Evolutionary conservation across 1,140 invertebrate genomes (phyloP).

Genomic region (Drosophila biarmipes): DNA sequence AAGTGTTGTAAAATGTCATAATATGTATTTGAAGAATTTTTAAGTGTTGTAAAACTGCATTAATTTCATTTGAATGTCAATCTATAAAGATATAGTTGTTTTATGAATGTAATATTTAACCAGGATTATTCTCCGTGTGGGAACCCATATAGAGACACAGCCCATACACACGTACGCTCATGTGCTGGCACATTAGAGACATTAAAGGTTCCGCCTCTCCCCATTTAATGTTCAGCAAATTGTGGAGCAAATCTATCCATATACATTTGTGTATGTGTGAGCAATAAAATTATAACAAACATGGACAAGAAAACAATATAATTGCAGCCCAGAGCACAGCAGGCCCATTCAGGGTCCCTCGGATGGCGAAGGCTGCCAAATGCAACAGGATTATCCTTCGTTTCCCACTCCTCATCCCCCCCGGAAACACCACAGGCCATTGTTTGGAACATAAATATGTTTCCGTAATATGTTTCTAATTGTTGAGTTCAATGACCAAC

Average conservation of each 20-base stretch:
- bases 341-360: constrained; percentile 16
- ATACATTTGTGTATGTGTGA: constrained; percentile 8
- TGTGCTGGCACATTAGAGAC: constrained; percentile 63
- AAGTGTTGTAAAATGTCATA: too few species aligned
- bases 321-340: constrained; percentile 30
- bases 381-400: constrained; percentile 26
- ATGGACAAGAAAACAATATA: constrained; percentile 27
- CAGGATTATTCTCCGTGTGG: background rate
- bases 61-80: too few species aligned
- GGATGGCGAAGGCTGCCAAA: constrained; percentile 20
- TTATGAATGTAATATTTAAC: background rate
- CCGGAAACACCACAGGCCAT: constrained; percentile 15
- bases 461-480: constrained; percentile 30
- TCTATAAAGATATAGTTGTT: background rate
- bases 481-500: constrained; percentile 11
- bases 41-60: too few species aligned
- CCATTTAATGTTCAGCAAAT: constrained; percentile 52
- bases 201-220: constrained; percentile 11
- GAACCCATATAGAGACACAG: background rate
- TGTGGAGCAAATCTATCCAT: constrained; percentile 24
- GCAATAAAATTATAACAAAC: constrained; percentile 56
- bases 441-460: constrained; percentile 29
- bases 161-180: constrained; percentile 62
- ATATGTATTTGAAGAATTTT: too few species aligned
- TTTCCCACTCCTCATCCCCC: background rate